phyloP scores from a whole-genome alignment of 2,888 invertebrate genomes.

The Drosophila buzzatii region DNA sequence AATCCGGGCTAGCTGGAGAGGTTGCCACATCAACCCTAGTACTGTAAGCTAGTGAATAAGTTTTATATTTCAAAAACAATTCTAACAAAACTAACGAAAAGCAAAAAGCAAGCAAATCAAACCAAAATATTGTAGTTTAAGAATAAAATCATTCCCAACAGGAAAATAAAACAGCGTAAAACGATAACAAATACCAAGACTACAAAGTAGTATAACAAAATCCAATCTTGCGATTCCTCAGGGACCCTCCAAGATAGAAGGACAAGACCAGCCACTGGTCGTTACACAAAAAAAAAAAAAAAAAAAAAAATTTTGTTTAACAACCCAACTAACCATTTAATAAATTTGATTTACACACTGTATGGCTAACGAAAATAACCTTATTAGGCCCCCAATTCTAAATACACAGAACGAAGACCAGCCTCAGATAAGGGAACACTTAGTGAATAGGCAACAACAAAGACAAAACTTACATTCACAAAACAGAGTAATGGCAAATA shows the following conservation, averaged over 20 bases:
- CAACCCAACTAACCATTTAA: neutral
- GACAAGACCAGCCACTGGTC: neutral
- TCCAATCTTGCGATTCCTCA: too few relatives aligned
- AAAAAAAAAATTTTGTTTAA: neutral
- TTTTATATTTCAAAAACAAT: too few relatives aligned
- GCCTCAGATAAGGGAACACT: neutral
- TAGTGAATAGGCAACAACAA: neutral
- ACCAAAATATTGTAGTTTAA: too few relatives aligned
- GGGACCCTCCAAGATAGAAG: neutral
- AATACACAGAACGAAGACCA: neutral
- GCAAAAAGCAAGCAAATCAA: too few relatives aligned
- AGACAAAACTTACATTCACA: neutral
- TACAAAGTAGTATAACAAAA: too few relatives aligned
- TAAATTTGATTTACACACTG: neutral
- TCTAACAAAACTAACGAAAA: too few relatives aligned
- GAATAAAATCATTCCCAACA: too few relatives aligned
- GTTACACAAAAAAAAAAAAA: neutral
- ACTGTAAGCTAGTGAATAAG: too few relatives aligned
- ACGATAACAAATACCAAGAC: too few relatives aligned
- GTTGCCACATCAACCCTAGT: too few relatives aligned
- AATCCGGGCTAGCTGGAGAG: too few relatives aligned
- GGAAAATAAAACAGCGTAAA: too few relatives aligned
- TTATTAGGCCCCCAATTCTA: neutral
- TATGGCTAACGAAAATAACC: neutral
- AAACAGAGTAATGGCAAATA: neutral